A percentile compares a stretch with the other conserved stretches of the same genome.
Conservation (phyloP, 2,113 vertebrate genomes). For the Caloenas nicobarica region DNA sequence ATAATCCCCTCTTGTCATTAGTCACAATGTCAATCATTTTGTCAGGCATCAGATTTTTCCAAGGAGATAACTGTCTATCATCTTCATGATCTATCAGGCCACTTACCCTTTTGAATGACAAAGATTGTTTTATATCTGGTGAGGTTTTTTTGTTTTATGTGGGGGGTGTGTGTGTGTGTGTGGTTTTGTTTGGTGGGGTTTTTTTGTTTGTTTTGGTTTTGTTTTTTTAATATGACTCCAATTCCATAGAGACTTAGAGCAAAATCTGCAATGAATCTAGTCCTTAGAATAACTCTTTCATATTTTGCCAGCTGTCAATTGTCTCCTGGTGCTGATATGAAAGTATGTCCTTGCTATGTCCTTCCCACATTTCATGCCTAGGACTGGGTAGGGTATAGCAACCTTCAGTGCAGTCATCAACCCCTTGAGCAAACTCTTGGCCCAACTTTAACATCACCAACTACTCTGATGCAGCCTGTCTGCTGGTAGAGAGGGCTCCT, state of each 20-base stretch:
- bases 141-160: too few relatives aligned
- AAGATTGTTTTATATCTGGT: not conserved
- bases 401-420: fast-evolving
- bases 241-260: not conserved
- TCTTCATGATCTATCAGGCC: not conserved
- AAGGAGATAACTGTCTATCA: not conserved
- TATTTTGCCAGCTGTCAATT: not conserved
- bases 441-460: not conserved
- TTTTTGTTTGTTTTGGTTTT: too few relatives aligned
- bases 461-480: not conserved
- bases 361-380: not conserved
- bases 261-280: not conserved
- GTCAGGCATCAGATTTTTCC: slow-evolving; percentile 10
- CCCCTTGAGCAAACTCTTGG: not conserved
- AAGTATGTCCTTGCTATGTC: not conserved
- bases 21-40: not conserved
- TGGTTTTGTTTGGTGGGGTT: too few relatives aligned
- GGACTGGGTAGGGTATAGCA: not conserved
- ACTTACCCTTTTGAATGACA: not conserved
- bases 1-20: not conserved
- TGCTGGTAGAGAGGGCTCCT: not conserved
- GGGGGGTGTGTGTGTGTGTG: too few relatives aligned
- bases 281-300: not conserved
- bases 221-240: not conserved
- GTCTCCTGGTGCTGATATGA: not conserved